Percentiles rank a stretch among this genome's conserved stretches.
These are phyloP conservation scores for Alouatta palliata DNA, from an alignment of 2,113 vertebrate species.

Conservation along the genomic window DNA sequence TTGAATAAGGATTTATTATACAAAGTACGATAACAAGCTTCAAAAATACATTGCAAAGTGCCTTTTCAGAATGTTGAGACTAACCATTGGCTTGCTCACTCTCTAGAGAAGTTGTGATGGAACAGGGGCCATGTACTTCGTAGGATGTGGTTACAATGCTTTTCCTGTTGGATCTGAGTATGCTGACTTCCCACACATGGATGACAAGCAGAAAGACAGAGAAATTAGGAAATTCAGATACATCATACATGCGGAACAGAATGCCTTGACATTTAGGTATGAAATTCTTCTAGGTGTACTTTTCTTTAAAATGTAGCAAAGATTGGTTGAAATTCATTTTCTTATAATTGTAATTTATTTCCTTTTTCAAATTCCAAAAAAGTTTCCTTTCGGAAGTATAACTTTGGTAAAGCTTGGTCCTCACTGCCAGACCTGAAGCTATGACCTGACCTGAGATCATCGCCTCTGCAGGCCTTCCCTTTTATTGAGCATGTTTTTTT, in stretches of 20 bases:
- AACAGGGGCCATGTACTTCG: conserved; percentile 89
- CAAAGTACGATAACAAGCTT: neutral
- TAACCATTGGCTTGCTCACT: conserved; percentile 60
- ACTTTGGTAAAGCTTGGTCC: neutral
- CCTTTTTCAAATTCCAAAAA: neutral
- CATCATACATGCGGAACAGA: conserved; percentile 97
- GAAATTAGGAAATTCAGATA: conserved; percentile 95
- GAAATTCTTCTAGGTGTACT: conserved; percentile 36
- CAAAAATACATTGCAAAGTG: neutral
- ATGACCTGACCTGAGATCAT: neutral
- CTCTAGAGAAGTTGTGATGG: conserved; percentile 89
- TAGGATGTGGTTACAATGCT: conserved; percentile 97
- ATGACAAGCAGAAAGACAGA: conserved; percentile 92
- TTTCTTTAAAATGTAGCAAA: conserved; percentile 44
- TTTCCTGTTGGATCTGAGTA: conserved; percentile 95
- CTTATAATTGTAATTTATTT: neutral
- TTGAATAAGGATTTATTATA: neutral
- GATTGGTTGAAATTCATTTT: neutral
- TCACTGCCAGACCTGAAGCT: neutral
- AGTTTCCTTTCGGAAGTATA: conserved; percentile 12
- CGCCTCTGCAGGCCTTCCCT: neutral
- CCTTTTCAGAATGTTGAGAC: neutral
- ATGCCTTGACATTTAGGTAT: conserved; percentile 97
- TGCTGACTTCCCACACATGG: conserved; percentile 96
- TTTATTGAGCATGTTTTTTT: neutral